A percentile compares a stretch with the other conserved stretches of the same genome.
These are phyloP conservation scores for Dinomys branickii DNA, from an alignment of 2,113 vertebrate species.

Conservation along the genomic window DNA sequence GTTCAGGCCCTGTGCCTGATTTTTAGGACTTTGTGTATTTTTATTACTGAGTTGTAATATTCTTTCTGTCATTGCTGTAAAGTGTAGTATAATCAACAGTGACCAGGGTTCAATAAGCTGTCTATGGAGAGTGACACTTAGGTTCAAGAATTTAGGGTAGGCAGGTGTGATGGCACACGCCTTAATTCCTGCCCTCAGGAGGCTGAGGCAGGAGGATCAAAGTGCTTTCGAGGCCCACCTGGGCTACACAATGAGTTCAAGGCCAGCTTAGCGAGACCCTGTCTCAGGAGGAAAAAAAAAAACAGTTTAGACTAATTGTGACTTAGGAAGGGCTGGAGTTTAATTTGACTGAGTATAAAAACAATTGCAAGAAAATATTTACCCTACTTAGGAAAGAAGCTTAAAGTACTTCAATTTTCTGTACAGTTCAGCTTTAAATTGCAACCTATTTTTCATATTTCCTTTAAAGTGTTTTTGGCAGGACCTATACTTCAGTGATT, in stretches of 20 bases:
- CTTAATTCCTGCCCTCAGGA: background rate
- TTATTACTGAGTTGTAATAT: background rate
- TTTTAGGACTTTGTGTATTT: background rate
- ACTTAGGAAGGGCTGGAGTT: background rate
- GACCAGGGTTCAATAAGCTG: background rate
- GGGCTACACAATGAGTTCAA: background rate
- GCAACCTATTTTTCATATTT: conserved; percentile 21
- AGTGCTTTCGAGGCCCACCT: no score
- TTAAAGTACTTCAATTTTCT: background rate
- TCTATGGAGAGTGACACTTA: background rate
- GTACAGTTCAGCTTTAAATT: background rate
- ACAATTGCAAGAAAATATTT: conserved; percentile 39
- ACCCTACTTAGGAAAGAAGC: background rate
- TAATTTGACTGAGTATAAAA: background rate
- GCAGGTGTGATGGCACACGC: background rate
- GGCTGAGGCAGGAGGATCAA: background rate
- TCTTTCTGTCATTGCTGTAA: background rate
- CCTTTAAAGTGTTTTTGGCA: background rate
- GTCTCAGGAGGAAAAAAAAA: background rate
- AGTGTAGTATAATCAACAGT: background rate
- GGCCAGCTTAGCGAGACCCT: background rate
- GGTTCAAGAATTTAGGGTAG: background rate
- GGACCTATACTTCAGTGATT: background rate
- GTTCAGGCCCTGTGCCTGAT: background rate
- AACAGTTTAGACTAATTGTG: background rate